Conservation (phyloP, 2,113 vertebrate species). For the Microtus oregoni region DNA sequence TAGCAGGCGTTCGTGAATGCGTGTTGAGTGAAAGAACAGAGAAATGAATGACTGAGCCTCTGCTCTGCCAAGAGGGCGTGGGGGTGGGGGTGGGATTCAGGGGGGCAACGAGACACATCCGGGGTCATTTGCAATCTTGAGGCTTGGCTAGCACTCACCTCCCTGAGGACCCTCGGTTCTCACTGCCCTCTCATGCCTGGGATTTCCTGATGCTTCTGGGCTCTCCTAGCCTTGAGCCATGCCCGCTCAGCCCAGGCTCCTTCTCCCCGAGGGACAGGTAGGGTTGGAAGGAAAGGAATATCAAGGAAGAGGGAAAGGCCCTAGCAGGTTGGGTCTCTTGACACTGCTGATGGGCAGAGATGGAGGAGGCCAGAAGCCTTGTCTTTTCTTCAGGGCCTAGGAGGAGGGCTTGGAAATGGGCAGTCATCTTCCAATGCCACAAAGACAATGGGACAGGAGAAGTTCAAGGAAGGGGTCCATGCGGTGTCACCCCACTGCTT, state of each 20-base stretch:
- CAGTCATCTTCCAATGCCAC: not conserved
- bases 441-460: not conserved
- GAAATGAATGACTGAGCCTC: not conserved
- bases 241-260: not conserved
- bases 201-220: not conserved
- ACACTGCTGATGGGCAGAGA: not conserved
- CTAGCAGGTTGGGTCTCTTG: not conserved
- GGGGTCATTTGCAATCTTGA: not conserved
- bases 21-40: constrained; percentile 15
- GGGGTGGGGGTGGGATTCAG: not conserved
- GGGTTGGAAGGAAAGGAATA: not conserved
- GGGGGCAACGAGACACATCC: not conserved
- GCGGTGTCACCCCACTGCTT: too few relatives aligned
- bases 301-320: not conserved
- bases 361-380: not conserved
- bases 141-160: not conserved
- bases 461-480: not conserved
- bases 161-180: not conserved
- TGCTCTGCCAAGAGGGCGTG: not conserved
- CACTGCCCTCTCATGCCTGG: not conserved
- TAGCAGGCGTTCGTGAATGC: not conserved
- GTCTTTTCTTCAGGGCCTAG: not conserved
- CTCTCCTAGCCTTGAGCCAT: not conserved
- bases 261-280: not conserved
- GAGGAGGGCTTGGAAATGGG: not conserved